These are phyloP conservation scores for Papilio protenor DNA, from an alignment of 2,888 invertebrate genomes.

Conservation along the genomic window DNA sequence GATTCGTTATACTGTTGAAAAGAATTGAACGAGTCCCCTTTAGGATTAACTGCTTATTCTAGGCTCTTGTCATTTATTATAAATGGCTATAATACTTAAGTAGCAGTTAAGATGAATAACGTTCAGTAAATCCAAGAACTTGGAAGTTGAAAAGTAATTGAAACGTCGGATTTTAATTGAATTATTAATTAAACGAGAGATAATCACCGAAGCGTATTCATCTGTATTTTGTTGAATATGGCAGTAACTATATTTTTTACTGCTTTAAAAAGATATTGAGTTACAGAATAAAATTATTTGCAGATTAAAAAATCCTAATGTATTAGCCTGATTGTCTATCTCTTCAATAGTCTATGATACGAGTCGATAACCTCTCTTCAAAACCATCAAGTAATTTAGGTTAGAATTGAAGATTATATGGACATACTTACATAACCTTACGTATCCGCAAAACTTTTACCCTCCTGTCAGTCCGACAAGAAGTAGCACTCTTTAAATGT, in stretches of 20 bases:
- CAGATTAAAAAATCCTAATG: too few species aligned
- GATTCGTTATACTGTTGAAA: not conserved
- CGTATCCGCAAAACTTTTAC: not conserved
- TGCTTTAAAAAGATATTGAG: not conserved
- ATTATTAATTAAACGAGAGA: conserved; percentile 19
- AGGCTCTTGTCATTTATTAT: conserved; percentile 24
- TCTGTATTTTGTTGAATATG: not conserved
- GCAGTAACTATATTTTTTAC: not conserved
- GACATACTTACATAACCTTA: not conserved
- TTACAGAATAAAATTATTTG: not conserved
- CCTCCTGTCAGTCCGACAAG: not conserved
- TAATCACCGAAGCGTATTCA: conserved; percentile 4
- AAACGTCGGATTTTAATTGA: conserved; percentile 16
- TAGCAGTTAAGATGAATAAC: conserved; percentile 3
- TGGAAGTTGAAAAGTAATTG: conserved; percentile 15
- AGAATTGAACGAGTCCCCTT: not conserved
- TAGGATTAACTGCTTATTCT: not conserved
- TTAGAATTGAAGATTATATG: not conserved
- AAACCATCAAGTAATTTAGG: not conserved
- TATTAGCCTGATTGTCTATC: too few species aligned
- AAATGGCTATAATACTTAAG: conserved; percentile 13
- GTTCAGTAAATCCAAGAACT: conserved; percentile 11
- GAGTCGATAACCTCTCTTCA: not conserved
- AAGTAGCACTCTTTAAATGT: conserved; percentile 8
- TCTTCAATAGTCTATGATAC: too few species aligned